Evolutionary conservation across 2,113 vertebrate genomes (phyloP), one percentile per base, ranked within the genome.

Genomic region (Peromyscus polionotus): DNA sequence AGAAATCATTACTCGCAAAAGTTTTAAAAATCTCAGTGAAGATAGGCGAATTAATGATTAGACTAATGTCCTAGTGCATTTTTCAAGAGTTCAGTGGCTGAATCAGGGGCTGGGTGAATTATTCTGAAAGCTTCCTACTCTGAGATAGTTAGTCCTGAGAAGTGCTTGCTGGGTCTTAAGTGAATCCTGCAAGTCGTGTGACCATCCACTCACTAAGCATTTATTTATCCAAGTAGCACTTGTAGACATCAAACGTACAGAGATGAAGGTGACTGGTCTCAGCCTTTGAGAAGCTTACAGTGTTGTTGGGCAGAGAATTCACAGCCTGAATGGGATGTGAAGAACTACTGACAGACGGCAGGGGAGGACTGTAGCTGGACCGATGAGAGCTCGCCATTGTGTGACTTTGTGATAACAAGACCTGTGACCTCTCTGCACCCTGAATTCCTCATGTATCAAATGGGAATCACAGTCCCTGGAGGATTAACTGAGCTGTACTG

Each of bases 381-480:
- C 80, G 36, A 77, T 7, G 39, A 77, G 76, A 76, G 48, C 36
- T 81, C 48, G 19, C 10, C 72, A 68, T 33, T 84, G 77, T n/a
- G 59, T 12, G 67, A 31, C 42, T 81, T 33, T 39, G 24, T 93
- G 59, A 61, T 17, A 48, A 54, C 61, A 76, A 96, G 59, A 72
- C 59, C 48, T 51, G 22, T 48, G 65, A 90, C 61, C 67, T 90
- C 28, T 92, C 28, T 94, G 75, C 86, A 86, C 39, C 70, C 90
- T 10, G 39, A 14, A 68, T 81, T 97, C 33, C 73, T 83, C 63
- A 73, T 48, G 63, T 84, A 51, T 57, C 73, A 59, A 92, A 73
- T 24, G 24, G 91, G 57, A n/a, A 45, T 91, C 33, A 42, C 33
- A 36, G 19, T 89, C 70, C 63, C 31, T 19, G 76, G 79, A 75